These are phyloP conservation scores for Manduca sexta DNA, from an alignment of 1,140 invertebrate species.

Conservation along the genomic window DNA sequence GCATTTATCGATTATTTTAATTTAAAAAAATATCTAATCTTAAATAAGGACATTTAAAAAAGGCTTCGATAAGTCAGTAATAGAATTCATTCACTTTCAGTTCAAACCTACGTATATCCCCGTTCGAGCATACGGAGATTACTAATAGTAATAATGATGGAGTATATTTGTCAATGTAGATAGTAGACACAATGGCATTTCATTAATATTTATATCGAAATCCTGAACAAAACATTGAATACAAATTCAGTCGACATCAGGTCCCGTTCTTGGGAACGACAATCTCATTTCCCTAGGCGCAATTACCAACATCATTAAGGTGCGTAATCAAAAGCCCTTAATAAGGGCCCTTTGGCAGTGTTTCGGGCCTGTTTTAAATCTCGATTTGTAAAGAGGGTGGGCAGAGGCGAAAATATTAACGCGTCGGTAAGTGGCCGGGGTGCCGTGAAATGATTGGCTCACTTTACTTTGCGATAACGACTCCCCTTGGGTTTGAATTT, in stretches of 20 bases:
- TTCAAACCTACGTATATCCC: too few relatives aligned
- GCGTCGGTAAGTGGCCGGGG: not conserved
- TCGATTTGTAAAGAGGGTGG: not conserved
- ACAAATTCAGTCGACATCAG: not conserved
- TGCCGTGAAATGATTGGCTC: not conserved
- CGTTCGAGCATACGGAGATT: too few relatives aligned
- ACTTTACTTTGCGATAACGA: slow-evolving; percentile 1
- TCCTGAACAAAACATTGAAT: not conserved
- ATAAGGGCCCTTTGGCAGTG: not conserved
- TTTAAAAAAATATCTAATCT: too few relatives aligned
- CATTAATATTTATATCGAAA: too few relatives aligned
- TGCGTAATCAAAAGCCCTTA: slow-evolving; percentile 1
- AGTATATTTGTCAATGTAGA: too few relatives aligned
- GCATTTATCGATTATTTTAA: too few relatives aligned
- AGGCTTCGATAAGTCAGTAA: too few relatives aligned
- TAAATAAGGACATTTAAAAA: too few relatives aligned
- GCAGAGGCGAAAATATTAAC: not conserved
- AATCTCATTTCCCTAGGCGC: not conserved
- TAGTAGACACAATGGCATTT: too few relatives aligned
- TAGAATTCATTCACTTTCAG: too few relatives aligned
- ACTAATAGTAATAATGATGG: too few relatives aligned
- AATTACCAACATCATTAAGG: not conserved
- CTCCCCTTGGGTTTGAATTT: not conserved
- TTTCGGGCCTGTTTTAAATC: slow-evolving; percentile 1
- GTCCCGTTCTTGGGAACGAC: not conserved